Evolutionary conservation across 1,140 invertebrate species (phyloP), one percentile per base, ranked within the genome.

Genomic region (Pogonus chalceus): DNA sequence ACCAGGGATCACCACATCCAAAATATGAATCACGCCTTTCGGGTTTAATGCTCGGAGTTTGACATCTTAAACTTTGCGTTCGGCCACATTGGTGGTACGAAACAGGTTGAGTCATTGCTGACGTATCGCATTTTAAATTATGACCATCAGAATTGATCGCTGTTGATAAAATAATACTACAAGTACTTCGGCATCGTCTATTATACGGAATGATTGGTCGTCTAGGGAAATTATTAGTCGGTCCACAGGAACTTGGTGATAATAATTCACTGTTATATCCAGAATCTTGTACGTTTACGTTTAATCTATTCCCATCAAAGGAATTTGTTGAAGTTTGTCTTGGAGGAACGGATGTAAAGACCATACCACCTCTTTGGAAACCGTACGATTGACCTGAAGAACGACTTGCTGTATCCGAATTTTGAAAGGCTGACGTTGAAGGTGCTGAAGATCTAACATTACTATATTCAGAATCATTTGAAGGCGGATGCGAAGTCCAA

Each of bases 101-200:
- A 1, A 62, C 51, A 2, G 65, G 63, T 43, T 9, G 37, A 12
- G 9, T 3, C 9, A 18, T 16, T 43, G 18, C 37, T 7, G 37
- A 43, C 4, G 37, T 43, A 18, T 43, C 37, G 18, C 37, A 43
- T 12, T 12, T 43, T 18, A 43, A 9, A 43, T 18, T 43, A 12
- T 43, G 37, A 12, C 37, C 37, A 49, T 68, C 35, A 52, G 69
- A 66, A 50, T 70, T 67, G 0, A 67, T 66, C 18, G 71, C 69
- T 1, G 76, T 69, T 0, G 78, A 75, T n/a, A 81, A 63, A 7
- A 81, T 73, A 35, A 85, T 85, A 60, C 77, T 85, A 60, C 80
- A 85, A 0, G 83, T 84, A 64, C 82, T 86, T 46, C 75, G 79
- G 55, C 82, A 85, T 51, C 69, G 68, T 21, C 59, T 65, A 49